Conservation (phyloP, 2,888 invertebrate species). For the Drosophila trichaetosa region DNA sequence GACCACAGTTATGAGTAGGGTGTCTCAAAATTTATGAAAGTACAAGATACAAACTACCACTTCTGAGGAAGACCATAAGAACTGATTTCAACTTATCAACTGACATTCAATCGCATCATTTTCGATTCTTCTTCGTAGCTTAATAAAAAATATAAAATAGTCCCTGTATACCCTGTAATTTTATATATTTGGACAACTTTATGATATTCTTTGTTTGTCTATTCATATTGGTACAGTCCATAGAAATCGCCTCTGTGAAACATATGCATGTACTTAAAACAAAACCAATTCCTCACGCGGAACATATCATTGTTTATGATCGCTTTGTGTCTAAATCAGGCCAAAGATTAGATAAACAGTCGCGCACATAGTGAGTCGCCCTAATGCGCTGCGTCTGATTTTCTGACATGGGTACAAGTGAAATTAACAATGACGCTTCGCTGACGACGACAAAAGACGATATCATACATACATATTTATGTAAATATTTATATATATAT, state of each 20-base stretch:
- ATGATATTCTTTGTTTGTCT: not conserved
- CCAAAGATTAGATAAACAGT: slow-evolving; percentile 49
- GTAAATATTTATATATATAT: not conserved
- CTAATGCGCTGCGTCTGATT: slow-evolving; percentile 30
- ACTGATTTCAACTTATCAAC: not conserved
- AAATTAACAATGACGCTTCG: slow-evolving; percentile 55
- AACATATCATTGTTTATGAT: not conserved
- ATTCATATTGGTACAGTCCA: not conserved
- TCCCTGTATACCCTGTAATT: not conserved
- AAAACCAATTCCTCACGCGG: slow-evolving; percentile 1
- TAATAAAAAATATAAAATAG: not conserved
- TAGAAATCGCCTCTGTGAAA: not conserved
- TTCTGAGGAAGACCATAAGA: not conserved
- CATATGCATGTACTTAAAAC: slow-evolving; percentile 9
- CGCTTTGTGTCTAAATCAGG: slow-evolving; percentile 11
- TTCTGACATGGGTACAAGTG: slow-evolving; percentile 60
- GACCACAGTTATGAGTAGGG: slow-evolving; percentile 33
- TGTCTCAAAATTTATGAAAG: slow-evolving; percentile 21
- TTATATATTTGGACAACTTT: not conserved
- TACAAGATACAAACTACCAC: not conserved
- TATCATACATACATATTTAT: slow-evolving; percentile 24
- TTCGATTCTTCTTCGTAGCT: not conserved
- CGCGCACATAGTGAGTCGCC: slow-evolving; percentile 44
- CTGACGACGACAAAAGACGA: slow-evolving; percentile 31
- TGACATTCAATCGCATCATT: not conserved